These are phyloP conservation scores for Telmatochromis bifrenatus DNA, from an alignment of 2,113 vertebrate genomes.

Conservation along the genomic window DNA sequence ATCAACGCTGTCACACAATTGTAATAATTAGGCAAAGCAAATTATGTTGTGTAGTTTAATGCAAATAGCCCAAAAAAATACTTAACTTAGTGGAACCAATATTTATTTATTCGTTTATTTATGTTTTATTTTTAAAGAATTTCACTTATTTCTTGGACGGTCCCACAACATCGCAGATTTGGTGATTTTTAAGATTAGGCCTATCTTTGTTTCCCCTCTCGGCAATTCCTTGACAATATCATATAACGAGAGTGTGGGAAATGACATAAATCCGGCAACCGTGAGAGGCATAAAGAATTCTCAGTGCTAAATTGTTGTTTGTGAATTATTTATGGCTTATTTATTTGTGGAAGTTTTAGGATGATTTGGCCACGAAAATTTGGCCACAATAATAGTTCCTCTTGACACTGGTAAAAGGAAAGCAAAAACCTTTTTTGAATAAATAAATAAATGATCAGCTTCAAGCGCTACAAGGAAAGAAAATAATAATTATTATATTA, in stretches of 20 bases:
- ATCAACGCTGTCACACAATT: background rate
- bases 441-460: background rate
- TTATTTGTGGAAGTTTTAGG: background rate
- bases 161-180: background rate
- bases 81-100: background rate
- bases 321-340: background rate
- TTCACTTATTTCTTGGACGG: background rate
- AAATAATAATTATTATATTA: background rate
- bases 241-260: constrained; percentile 21
- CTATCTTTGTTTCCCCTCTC: constrained; percentile 50
- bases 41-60: background rate
- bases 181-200: constrained; percentile 38
- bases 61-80: background rate
- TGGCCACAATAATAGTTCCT: background rate
- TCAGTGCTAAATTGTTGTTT: background rate
- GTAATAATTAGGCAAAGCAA: background rate
- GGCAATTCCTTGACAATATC: constrained; percentile 41
- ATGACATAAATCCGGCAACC: background rate
- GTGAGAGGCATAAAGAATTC: background rate
- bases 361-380: background rate
- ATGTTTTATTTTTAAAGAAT: background rate
- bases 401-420: background rate
- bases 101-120: background rate
- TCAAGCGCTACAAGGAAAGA: background rate
- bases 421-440: background rate